These are phyloP conservation scores for Gyrodactylus salaris DNA, from an alignment of 1,140 invertebrate species.

Conservation along the genomic window DNA sequence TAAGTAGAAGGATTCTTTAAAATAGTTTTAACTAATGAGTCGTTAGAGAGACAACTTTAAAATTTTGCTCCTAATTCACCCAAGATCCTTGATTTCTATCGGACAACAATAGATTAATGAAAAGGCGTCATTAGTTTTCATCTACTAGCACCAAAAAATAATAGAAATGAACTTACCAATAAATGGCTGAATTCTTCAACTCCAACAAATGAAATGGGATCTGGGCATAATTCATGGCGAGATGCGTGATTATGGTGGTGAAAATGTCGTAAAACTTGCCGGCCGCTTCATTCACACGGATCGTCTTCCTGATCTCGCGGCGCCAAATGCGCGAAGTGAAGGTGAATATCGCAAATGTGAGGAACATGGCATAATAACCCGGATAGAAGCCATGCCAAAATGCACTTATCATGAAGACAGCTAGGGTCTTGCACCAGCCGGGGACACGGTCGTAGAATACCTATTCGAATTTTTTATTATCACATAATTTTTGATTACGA, in stretches of 20 bases:
- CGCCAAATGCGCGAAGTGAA: conserved; percentile 39
- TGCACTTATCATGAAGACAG: conserved; percentile 53
- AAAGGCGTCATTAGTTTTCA: too few relatives aligned
- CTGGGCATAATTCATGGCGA: conserved; percentile 44
- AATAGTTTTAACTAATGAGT: too few relatives aligned
- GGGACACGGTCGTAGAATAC: conserved; percentile 46
- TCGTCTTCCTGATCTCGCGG: conserved; percentile 35
- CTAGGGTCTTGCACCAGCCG: conserved; percentile 19
- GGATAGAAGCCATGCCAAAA: conserved; percentile 86
- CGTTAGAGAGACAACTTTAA: too few relatives aligned
- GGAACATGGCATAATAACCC: conserved; percentile 78
- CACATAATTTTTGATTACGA: too few relatives aligned
- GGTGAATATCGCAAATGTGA: conserved; percentile 49
- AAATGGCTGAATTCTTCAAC: conserved; percentile 17
- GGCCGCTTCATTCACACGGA: conserved; percentile 28
- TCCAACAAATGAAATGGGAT: conserved; percentile 53
- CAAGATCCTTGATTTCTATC: too few relatives aligned
- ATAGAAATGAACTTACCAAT: conserved; percentile 7
- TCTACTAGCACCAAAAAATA: too few relatives aligned
- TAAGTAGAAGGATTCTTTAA: too few relatives aligned
- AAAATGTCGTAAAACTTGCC: conserved; percentile 39
- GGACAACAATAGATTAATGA: too few relatives aligned
- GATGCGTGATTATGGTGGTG: conserved; percentile 37
- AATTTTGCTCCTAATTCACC: too few relatives aligned
- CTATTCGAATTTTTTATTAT: conserved; percentile 11